A percentile compares a stretch with the other conserved stretches of the same genome.
These are phyloP conservation scores for Pyxicephalus adspersus DNA, from an alignment of 2,113 vertebrate species.

Conservation along the genomic window DNA sequence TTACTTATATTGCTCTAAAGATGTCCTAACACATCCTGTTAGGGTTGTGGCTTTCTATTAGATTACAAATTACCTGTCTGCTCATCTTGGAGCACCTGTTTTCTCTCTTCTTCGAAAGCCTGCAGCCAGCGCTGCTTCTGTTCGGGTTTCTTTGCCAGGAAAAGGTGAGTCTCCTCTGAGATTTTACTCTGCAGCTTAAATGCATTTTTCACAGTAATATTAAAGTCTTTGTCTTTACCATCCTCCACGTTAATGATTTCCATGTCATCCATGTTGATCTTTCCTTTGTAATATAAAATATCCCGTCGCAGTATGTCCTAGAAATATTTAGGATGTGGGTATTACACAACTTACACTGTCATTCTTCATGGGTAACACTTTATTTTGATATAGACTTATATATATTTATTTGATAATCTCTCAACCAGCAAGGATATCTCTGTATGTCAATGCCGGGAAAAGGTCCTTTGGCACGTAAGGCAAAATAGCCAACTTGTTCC, in stretches of 20 bases:
- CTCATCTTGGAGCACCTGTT: constrained; percentile 86
- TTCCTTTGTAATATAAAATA: constrained; percentile 92
- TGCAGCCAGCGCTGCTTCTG: constrained; percentile 92
- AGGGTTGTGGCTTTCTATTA: too few species aligned
- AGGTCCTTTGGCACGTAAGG: too few species aligned
- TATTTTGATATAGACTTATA: too few species aligned
- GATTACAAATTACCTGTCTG: constrained; percentile 80
- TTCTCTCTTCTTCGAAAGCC: constrained; percentile 87
- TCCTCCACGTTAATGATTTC: constrained; percentile 88
- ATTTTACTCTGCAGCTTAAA: constrained; percentile 77
- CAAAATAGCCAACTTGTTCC: too few species aligned
- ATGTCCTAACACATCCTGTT: too few species aligned
- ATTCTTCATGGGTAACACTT: too few species aligned
- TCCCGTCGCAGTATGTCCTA: constrained; percentile 92
- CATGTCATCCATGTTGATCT: constrained; percentile 88
- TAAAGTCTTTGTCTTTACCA: constrained; percentile 91
- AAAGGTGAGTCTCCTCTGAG: constrained; percentile 81
- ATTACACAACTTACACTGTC: neutral
- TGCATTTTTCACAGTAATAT: constrained; percentile 87
- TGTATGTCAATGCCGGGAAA: too few species aligned
- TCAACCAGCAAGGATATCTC: too few species aligned
- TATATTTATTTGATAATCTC: too few species aligned
- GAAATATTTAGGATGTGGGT: neutral
- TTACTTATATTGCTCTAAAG: too few species aligned
- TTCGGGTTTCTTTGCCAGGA: constrained; percentile 90